Percentiles rank a stretch among this genome's conserved stretches.
phyloP scores from a whole-genome alignment of 1,140 invertebrate species.

The Homarus americanus region DNA sequence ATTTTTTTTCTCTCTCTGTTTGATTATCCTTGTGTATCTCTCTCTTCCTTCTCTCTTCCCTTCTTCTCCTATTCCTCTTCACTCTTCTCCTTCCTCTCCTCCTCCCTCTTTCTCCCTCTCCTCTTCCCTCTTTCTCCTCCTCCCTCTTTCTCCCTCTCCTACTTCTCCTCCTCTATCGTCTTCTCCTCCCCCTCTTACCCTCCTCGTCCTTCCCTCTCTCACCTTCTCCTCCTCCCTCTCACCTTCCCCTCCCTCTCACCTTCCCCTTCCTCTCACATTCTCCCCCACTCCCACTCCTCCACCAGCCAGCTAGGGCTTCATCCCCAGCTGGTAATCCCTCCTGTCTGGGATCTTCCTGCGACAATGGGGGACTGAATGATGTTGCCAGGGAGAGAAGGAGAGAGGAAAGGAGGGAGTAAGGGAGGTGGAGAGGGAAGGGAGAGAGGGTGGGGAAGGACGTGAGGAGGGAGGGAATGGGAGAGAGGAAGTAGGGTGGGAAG shows the following conservation, averaged over 20 bases:
- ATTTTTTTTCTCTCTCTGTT: background rate
- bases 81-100: background rate
- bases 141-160: too few relatives aligned
- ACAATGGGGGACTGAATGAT: background rate
- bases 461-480: too few relatives aligned
- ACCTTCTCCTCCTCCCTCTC: too few relatives aligned
- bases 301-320: too few relatives aligned
- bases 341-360: background rate
- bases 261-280: background rate
- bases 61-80: background rate
- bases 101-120: background rate
- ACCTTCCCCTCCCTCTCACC: background rate
- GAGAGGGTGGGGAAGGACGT: too few relatives aligned
- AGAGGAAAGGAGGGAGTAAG: too few relatives aligned
- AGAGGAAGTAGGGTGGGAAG: too few relatives aligned
- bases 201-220: slow-evolving; percentile 14
- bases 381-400: too few relatives aligned
- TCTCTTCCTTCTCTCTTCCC: background rate
- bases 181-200: background rate
- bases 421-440: too few relatives aligned
- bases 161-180: too few relatives aligned
- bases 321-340: background rate
- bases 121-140: too few relatives aligned
- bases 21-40: background rate
- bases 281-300: background rate